Evolutionary conservation across 1,140 invertebrate species (phyloP), one percentile per base, ranked within the genome.

Genomic region (Drosophila prosaltans): DNA sequence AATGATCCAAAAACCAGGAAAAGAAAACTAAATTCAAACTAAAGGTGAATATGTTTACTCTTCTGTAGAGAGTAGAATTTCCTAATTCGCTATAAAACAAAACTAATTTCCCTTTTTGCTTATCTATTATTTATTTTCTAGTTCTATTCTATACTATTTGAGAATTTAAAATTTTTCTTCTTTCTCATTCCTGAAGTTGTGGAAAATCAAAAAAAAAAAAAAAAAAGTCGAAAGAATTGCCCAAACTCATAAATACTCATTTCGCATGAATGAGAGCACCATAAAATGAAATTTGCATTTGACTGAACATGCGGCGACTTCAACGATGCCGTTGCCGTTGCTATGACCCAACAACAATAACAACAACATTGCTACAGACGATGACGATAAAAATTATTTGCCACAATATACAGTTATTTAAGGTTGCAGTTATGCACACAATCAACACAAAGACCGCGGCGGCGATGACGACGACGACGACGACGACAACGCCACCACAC

Each of bases 211-310:
- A 16, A 16, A 16, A 16, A 16, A 16, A 16, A 16, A 16, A 16
- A 16, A 16, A 16, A 16, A 16, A 51, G 45, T 51, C 45, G 8
- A 26, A 51, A 51, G 45, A 51, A 51, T 51, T 51, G 45, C 24
- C 45, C 45, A 51, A 55, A 64, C 65, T 72, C 82, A 75, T 86
- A 86, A 88, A 86, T 89, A 80, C 70, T 74, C 72, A 88, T 86
- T 89, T 76, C 80, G 80, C 83, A 83, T 89, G 83, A 86, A 89
- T 89, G 77, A 79, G 78, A 74, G 83, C 74, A 65, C 72, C 72
- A 83, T 89, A 83, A 89, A 88, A 88, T 83, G 73, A 80, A 83
- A 80, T 88, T 88, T 88, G 84, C 83, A 89, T 88, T 89, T 74
- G 80, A 80, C 72, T 88, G 83, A 84, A 86, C 82, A 77, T 43